Evolutionary conservation across 2,113 vertebrate species (phyloP).

Genomic region (Odontesthes bonariensis): DNA sequence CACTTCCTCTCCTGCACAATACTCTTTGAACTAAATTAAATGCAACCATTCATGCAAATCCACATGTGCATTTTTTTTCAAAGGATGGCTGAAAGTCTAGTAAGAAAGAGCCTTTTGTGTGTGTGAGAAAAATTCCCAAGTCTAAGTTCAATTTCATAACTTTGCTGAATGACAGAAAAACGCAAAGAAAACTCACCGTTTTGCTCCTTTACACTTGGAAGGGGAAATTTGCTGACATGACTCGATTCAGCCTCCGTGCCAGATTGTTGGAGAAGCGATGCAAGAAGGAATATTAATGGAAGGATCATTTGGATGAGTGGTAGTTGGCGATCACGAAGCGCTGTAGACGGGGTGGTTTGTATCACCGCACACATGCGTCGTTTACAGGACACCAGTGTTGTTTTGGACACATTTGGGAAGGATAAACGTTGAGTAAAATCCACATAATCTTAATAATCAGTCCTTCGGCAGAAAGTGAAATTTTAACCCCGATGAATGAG

Average conservation of each 20-base stretch:
- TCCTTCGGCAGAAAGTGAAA: slow-evolving; percentile 57
- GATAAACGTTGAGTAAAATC: slow-evolving; percentile 87
- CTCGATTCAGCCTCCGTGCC: slow-evolving; percentile 90
- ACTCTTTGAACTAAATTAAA: slow-evolving; percentile 84
- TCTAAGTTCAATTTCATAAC: background rate
- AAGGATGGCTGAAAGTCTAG: slow-evolving; percentile 21
- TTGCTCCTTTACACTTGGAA: slow-evolving; percentile 90
- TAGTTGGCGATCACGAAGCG: slow-evolving; percentile 68
- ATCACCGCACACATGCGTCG: slow-evolving; percentile 87
- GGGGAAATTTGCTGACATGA: slow-evolving; percentile 89
- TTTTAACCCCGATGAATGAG: slow-evolving; percentile 74
- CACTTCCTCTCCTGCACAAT: slow-evolving; percentile 91
- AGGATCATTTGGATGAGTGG: slow-evolving; percentile 96
- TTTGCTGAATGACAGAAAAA: slow-evolving; percentile 6
- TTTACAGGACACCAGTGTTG: slow-evolving; percentile 86
- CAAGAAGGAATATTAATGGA: slow-evolving; percentile 90
- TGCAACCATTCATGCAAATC: slow-evolving; percentile 81
- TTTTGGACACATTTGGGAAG: slow-evolving; percentile 86
- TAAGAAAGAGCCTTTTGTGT: slow-evolving; percentile 26
- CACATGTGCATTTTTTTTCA: slow-evolving; percentile 43
- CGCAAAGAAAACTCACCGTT: slow-evolving; percentile 86
- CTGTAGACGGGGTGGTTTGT: slow-evolving; percentile 80
- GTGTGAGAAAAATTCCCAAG: background rate
- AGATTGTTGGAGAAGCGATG: slow-evolving; percentile 89
- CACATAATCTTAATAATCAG: slow-evolving; percentile 92